phyloP scores from a whole-genome alignment of 2,797 vertebrate genomes.

The Epinephelus malabaricus region DNA sequence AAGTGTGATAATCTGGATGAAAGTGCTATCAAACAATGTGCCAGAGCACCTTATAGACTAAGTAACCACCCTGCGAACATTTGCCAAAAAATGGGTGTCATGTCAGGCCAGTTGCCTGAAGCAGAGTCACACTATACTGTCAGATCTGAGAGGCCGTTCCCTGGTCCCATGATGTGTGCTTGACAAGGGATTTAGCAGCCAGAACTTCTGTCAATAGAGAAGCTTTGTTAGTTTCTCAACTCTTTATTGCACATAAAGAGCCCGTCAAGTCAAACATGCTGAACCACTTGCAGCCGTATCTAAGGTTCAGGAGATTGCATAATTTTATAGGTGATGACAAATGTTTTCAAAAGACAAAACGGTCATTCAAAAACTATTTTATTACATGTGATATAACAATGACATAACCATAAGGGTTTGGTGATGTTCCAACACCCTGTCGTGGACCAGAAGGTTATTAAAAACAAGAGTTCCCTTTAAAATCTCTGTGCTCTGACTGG shows the following conservation, averaged over 20 bases:
- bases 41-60: not conserved
- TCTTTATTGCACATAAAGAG: conserved; percentile 19
- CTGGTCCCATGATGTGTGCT: conserved; percentile 41
- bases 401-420: conserved; percentile 4
- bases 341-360: conserved; percentile 11
- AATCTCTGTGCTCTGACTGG: conserved; percentile 26
- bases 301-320: conserved; percentile 24
- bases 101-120: conserved; percentile 1
- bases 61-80: not conserved
- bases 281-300: not conserved
- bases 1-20: not conserved
- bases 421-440: conserved; percentile 21
- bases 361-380: conserved; percentile 1
- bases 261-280: conserved; percentile 20
- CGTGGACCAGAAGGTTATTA: conserved; percentile 31
- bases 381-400: conserved; percentile 2
- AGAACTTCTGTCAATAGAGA: conserved; percentile 52
- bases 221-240: conserved; percentile 12
- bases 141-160: conserved; percentile 20
- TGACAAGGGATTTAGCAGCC: conserved; percentile 54
- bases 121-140: conserved; percentile 19
- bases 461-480: conserved; percentile 41
- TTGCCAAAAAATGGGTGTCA: conserved; percentile 21
- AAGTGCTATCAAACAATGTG: not conserved
- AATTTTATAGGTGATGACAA: conserved; percentile 24